Conservation (phyloP, 1,140 invertebrate genomes). For the Eurosta solidaginis region DNA sequence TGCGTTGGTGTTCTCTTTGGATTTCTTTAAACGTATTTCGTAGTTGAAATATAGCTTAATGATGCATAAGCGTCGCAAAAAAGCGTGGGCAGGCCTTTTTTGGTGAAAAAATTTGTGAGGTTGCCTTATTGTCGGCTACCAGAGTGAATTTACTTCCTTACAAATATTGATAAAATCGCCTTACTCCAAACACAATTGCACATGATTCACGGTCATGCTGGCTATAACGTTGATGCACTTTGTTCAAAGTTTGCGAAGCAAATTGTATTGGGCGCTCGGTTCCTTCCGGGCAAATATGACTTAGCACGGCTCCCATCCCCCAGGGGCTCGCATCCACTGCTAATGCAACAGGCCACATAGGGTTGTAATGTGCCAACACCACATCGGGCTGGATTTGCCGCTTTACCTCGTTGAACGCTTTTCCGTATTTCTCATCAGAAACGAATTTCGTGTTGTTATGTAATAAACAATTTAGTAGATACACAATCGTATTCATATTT, state of each 20-base stretch:
- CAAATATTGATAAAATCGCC: slow-evolving; percentile 58
- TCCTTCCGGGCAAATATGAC: slow-evolving; percentile 39
- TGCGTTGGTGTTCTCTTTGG: slow-evolving; percentile 39
- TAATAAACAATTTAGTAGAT: slow-evolving; percentile 30
- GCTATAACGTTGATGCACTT: slow-evolving; percentile 57
- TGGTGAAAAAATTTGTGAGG: slow-evolving; percentile 57
- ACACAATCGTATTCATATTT: slow-evolving; percentile 35
- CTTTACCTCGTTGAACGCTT: slow-evolving; percentile 32
- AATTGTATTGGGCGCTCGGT: slow-evolving; percentile 46
- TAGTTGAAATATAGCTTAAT: slow-evolving; percentile 48
- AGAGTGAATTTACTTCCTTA: slow-evolving; percentile 39
- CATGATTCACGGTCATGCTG: slow-evolving; percentile 63
- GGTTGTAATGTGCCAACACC: slow-evolving; percentile 50
- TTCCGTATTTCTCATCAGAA: slow-evolving; percentile 8
- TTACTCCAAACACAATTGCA: slow-evolving; percentile 59
- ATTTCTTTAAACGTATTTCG: slow-evolving; percentile 37
- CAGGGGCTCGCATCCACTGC: too few relatives aligned
- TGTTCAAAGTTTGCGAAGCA: slow-evolving; percentile 52
- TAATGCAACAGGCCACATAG: slow-evolving; percentile 42
- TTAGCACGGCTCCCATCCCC: slow-evolving; percentile 60
- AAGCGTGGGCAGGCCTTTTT: slow-evolving; percentile 41
- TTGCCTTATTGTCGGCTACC: slow-evolving; percentile 62
- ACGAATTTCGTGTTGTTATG: slow-evolving; percentile 24
- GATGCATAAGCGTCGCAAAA: slow-evolving; percentile 47
- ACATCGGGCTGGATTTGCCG: slow-evolving; percentile 33